Base-by-base conservation (phyloP, 1,140 invertebrate genomes). In the Colletes latitarsis region DNA sequence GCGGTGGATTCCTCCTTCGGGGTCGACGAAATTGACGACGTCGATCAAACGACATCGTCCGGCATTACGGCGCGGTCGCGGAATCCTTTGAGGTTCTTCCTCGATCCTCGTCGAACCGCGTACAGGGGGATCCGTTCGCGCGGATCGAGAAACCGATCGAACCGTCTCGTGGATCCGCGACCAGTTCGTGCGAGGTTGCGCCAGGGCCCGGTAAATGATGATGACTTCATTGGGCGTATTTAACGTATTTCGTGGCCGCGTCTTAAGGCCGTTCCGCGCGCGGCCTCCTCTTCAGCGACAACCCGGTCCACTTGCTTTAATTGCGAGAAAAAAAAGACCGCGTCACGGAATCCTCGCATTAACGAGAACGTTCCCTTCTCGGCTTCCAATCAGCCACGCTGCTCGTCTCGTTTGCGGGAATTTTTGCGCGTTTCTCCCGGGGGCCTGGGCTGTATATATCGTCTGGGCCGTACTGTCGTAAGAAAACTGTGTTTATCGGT, bases 41-140 rank as follows among this genome's bases (percentile, higher is more conserved):
- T 14, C 12, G 63, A 49, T 49, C 30, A 58, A n/a, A 21, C 46
- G 49, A 52, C 60, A 53, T 73, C 55, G 72, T 49, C 49, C 43
- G 30, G 53, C 15, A 68, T 70, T 66, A 67, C 21, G 64, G 77
- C 69, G 81, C 78, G 83, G 69, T 82, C 66, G 85, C 87, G 84
- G 83, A 64, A 80, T 60, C 84, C 87, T 90, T 88, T 83, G 84
- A 89, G 30, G 71, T 70, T 83, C 70, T 69, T 85, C 70, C 67
- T 80, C 78, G 77, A 87, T 73, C 71, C 82, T 81, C 81, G 72
- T 46, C 1, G 60, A 84, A 84, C 85, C 88, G 82, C 75, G 85
- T 30, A 30, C 77, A 80, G 53, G 46, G 75, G 78, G 49, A 64
- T 71, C 60, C 19, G 46, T 64, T 74, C 49, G 17, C 30, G n/a